These are phyloP conservation scores for Saccopteryx leptura DNA, from an alignment of 2,113 vertebrate genomes.

Conservation along the genomic window DNA sequence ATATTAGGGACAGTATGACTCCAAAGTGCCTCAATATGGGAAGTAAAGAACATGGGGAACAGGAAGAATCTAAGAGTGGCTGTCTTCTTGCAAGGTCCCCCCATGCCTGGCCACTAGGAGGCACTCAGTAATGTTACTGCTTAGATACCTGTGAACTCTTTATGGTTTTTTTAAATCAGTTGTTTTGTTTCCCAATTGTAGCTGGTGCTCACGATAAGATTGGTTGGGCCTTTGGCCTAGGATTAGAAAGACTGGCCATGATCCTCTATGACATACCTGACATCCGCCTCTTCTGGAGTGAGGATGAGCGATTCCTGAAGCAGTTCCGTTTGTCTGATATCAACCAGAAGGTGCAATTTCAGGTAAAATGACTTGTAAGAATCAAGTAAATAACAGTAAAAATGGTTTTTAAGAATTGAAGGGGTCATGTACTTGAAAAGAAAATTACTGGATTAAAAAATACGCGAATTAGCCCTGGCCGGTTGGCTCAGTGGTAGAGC, in stretches of 20 bases:
- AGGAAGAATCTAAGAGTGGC: not conserved
- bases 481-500: no score
- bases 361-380: slow-evolving; percentile 87
- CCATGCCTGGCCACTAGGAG: not conserved
- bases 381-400: not conserved
- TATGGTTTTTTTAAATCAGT: not conserved
- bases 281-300: slow-evolving; percentile 98
- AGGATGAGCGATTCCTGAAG: slow-evolving; percentile 94
- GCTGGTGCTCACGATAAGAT: slow-evolving; percentile 93
- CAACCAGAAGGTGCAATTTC: slow-evolving; percentile 92
- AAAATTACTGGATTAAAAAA: not conserved
- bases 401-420: not conserved
- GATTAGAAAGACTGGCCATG: slow-evolving; percentile 97
- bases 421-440: not conserved
- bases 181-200: slow-evolving; percentile 80
- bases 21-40: not conserved
- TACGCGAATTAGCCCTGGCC: no score
- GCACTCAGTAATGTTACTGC: accelerated
- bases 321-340: slow-evolving; percentile 93
- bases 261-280: slow-evolving; percentile 95
- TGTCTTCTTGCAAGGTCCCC: not conserved
- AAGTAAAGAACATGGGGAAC: not conserved
- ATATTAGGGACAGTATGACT: not conserved
- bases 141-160: not conserved
- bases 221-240: slow-evolving; percentile 97